Base-by-base conservation (phyloP, 2,113 vertebrate species). In the Rynchops niger region DNA sequence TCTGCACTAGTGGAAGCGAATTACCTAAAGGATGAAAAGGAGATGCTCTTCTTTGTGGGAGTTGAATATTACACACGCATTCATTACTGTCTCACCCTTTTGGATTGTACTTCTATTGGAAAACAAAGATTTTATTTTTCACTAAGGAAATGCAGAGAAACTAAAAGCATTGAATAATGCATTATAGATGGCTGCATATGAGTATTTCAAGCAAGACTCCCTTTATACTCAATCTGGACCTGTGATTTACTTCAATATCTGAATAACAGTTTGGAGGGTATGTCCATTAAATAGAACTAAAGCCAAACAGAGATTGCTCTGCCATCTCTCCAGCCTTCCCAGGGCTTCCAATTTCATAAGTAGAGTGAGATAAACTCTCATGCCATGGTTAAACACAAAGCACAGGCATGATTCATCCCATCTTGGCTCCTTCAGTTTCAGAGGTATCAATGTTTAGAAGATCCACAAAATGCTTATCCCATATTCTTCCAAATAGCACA, bases 11-110 rank as follows among this genome's bases (percentile, higher is more conserved):
- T 55, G 13, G 32, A 52, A 18, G 96, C 95, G 1, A 83, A 98
- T 61, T 96, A 97, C 36, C 83, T 98, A 71, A 95, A 70, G 71
- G 70, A 96, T 19, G 59, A 94, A 18, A 97, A 93, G 83, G 94
- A 98, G 87, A 97, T 96, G 2, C 69, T 98, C 32, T 98, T 97
- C 91, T 98, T 98, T 69, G 82, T 97, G 63, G 93, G 83, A 86
- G 81, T 96, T 30, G 85, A 97, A 50, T 97, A 94, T 72, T 98
- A 97, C 90, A 97, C 92, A 95, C 82, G 56, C 23, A 47, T 53
- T 82, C 12, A 27, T 89, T 91, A 70, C 43, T 18, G 7, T 49
- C 53, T 87, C 47, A 86, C 25, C 49, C 71, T 73, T 81, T 85
- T 71, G 70, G 63, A 74, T 15, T 34, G 15, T 45, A 26, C 32